Evolutionary conservation across 2,797 vertebrate species (phyloP), one percentile per base, ranked within the genome.

Genomic region (Hoplostethus atlanticus): DNA sequence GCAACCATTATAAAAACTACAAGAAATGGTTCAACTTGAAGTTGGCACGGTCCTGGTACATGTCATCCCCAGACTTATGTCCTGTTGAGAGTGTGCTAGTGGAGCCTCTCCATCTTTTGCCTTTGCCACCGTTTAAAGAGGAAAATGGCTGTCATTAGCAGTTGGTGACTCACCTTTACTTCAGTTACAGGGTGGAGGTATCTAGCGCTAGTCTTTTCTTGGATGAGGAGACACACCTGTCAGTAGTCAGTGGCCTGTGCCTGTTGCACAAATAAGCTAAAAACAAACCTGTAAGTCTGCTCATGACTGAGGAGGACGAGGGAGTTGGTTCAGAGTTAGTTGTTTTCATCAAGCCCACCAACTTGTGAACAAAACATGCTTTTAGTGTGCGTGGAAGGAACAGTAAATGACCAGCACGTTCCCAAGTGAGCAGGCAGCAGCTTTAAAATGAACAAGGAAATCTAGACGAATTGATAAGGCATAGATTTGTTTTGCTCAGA

Each of bases 141-240:
- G 68, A 78, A 87, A 79, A 71, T 75, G 62, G 62, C 82, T 44
- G 28, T 58, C 64, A 76, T 83, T 71, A 71, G 46, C 47, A 44
- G 68, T 73, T 73, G 40, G 46, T 86, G 90, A 91, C 84, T 92
- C 84, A 87, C 71, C 74, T 84, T 88, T 77, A 51, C 79, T 80
- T 81, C 70, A 84, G 85, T 85, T 77, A 79, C 55, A 76, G 80
- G 75, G 84, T 83, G 86, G 81, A 84, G 84, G 66, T 78, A 25
- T 31, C 38, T 61, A 65, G 51, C 67, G 51, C 64, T 59, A 83
- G 73, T 84, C 70, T 80, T 78, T 65, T 75, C 13, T 2, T 44
- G 65, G 69, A 77, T 68, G 71, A 73, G 71, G 53, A 84, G 80
- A 86, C 75, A 84, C 77, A 83, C 67, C 80, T 81, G 80, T 72